Evolutionary conservation across 2,113 vertebrate genomes (phyloP).

Genomic region (Centropus bengalensis): DNA sequence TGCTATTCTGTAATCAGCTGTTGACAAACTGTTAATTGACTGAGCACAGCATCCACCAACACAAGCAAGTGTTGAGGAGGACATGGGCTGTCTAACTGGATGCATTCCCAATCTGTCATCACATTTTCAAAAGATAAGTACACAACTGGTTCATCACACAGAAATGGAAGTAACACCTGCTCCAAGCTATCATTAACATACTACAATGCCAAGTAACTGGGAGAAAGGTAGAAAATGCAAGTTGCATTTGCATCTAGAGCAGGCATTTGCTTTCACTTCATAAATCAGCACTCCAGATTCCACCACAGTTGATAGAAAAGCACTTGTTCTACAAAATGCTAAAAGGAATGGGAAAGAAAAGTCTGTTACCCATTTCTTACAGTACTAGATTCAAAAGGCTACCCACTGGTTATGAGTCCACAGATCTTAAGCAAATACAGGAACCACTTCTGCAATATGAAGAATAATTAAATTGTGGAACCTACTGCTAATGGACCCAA

Average conservation of each 20-base stretch:
- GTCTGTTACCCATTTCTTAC: not conserved
- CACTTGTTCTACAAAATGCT: not conserved
- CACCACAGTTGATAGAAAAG: not conserved
- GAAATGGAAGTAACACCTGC: slow-evolving; percentile 40
- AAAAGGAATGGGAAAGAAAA: not conserved
- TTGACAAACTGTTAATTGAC: slow-evolving; percentile 52
- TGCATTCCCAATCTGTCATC: slow-evolving; percentile 18
- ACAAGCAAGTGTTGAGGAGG: not conserved
- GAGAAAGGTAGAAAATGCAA: not conserved
- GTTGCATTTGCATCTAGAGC: not conserved
- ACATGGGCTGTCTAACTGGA: not conserved
- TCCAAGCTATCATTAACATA: slow-evolving; percentile 17
- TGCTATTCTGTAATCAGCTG: slow-evolving; percentile 26
- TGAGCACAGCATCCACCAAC: slow-evolving; percentile 43
- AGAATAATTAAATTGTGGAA: not conserved
- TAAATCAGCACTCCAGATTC: not conserved
- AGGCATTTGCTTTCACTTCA: not conserved
- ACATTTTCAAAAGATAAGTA: not conserved
- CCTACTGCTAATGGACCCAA: not conserved
- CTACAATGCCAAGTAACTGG: not conserved
- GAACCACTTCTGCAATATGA: not conserved
- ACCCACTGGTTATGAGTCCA: not conserved
- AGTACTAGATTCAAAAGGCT: not conserved
- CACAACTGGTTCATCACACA: slow-evolving; percentile 32
- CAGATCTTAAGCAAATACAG: not conserved